Evolutionary conservation across 2,888 invertebrate species (phyloP).

Genomic region (Euspilapteryx auroguttella): DNA sequence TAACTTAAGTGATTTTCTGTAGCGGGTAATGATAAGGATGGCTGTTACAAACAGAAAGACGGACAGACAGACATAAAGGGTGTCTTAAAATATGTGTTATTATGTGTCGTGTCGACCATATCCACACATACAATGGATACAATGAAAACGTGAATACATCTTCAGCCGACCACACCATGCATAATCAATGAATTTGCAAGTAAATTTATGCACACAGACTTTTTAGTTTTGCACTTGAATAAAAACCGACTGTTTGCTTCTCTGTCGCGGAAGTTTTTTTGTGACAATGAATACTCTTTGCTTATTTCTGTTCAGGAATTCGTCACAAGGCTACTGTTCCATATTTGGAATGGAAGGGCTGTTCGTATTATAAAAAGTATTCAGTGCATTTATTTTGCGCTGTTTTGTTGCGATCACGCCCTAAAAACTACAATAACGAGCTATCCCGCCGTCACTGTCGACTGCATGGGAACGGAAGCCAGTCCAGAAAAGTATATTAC

Average conservation of each 20-base stretch:
- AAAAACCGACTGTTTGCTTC: conserved; percentile 27
- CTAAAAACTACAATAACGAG: conserved; percentile 48
- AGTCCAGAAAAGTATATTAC: too few relatives aligned
- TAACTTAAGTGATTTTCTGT: too few relatives aligned
- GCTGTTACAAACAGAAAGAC: too few relatives aligned
- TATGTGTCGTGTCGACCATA: too few relatives aligned
- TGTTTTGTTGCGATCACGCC: conserved; percentile 49
- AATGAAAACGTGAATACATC: conserved; percentile 46
- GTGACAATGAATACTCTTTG: conserved; percentile 12
- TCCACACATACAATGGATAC: conserved; percentile 36
- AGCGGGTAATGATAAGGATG: too few relatives aligned
- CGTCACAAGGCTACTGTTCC: conserved; percentile 33
- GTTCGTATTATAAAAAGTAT: too few relatives aligned
- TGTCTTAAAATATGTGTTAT: too few relatives aligned
- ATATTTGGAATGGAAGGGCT: too few relatives aligned
- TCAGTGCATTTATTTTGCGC: too few relatives aligned
- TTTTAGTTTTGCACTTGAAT: conserved; percentile 45
- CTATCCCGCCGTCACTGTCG: conserved; percentile 18
- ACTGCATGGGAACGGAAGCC: conserved; percentile 42
- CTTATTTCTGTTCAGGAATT: conserved; percentile 20
- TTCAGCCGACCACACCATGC: conserved; percentile 37
- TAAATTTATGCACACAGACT: conserved; percentile 40
- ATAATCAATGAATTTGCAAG: conserved; percentile 53
- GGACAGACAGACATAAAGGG: too few relatives aligned
- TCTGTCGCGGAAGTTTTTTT: conserved; percentile 14